Base-by-base conservation (phyloP, 2,797 vertebrate species). In the Sylvia borin region DNA sequence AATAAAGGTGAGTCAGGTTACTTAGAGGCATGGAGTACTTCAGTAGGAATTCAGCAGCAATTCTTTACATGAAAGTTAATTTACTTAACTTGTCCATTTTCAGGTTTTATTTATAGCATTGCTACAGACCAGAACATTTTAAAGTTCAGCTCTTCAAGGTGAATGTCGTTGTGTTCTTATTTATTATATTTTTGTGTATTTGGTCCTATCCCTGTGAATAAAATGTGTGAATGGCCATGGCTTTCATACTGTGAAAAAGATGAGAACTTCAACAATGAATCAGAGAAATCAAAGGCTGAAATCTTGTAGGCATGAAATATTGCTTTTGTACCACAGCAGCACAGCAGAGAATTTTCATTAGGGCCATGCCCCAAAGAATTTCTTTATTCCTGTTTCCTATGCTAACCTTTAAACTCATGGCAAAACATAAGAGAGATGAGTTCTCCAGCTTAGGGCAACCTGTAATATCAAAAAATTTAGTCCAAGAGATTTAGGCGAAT, bases 241-340 rank as follows among this genome's bases (percentile, higher is more conserved):
- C 77, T 93, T 54, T 76, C 53, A 57, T 54, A 77, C 76, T 93
- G 68, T 74, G 79, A 67, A 83, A 94, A 61, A 82, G 55, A 87
- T 71, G 57, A 84, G 60, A 70, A 17, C 32, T 74, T 90, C 48
- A 66, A 1, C 68, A 80, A 40, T 68, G 50, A 86, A 71, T 88
- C n/a, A 10, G 36, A 80, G 45, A 86, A 88, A 86, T 92, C 45
- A 75, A 88, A 90, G 65, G 57, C 45, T 88, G 36, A 83, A 80
- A 40, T 77, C 55, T 71, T 61, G 16, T 71, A n/a, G 22, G 67
- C 27, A 24, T 85, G 62, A 94, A 85, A 71, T 43, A 53, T 0
- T 74, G 53, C 38, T 48, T 83, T 91, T 53, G 29, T 25, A 43
- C 24, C 38, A 58, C 31, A 76, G 48, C 13, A 73, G 9, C 7